A percentile compares a stretch with the other conserved stretches of the same genome.
Evolutionary conservation across 1,140 invertebrate species (phyloP).

Genomic region (Apis laboriosa): DNA sequence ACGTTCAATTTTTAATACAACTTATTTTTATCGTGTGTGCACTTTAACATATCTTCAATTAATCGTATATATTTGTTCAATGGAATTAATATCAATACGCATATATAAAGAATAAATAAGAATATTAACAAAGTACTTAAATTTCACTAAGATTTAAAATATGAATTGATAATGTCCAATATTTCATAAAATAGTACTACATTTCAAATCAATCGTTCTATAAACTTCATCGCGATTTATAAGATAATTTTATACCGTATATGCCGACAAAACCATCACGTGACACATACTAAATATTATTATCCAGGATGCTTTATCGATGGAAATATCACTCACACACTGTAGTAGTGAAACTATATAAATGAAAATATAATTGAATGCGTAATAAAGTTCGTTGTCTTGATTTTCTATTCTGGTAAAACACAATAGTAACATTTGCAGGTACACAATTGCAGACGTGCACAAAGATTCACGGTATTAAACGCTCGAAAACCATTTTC

Average conservation of each 20-base stretch:
- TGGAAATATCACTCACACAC: constrained; percentile 30
- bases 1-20: not conserved
- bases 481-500: constrained; percentile 41
- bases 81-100: not conserved
- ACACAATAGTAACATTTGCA: not conserved
- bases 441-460: constrained; percentile 7
- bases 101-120: too few species aligned
- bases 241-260: not conserved
- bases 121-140: not conserved
- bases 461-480: constrained; percentile 17
- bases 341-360: constrained; percentile 21
- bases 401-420: not conserved
- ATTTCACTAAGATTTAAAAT: not conserved
- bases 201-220: not conserved
- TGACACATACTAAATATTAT: constrained; percentile 33
- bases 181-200: not conserved
- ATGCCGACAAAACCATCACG: constrained; percentile 13
- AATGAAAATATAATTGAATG: constrained; percentile 26
- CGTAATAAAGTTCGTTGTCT: not conserved
- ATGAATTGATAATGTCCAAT: too few species aligned
- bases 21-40: not conserved
- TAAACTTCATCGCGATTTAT: constrained; percentile 19
- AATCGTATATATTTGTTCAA: not conserved
- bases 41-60: not conserved
- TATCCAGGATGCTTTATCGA: constrained; percentile 2